phyloP scores from a whole-genome alignment of 2,888 invertebrate species.

The Andrena bicolor region DNA sequence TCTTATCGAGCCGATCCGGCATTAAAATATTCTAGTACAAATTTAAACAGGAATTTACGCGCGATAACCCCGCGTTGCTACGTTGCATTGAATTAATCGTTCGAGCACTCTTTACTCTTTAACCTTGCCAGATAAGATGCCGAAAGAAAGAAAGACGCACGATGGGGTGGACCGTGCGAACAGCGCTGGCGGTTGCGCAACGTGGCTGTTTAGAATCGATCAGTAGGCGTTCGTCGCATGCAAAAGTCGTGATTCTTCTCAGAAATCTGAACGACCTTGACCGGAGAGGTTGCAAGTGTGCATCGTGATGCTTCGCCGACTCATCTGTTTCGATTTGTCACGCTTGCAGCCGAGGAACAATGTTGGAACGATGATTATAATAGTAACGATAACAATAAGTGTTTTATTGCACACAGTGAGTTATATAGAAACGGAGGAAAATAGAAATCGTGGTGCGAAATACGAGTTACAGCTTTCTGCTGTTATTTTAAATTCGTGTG shows the following conservation, averaged over 20 bases:
- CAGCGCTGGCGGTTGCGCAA: conserved; percentile 22
- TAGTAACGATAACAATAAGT: too few relatives aligned
- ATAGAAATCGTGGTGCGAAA: too few relatives aligned
- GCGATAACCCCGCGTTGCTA: conserved; percentile 46
- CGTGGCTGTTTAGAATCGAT: conserved; percentile 39
- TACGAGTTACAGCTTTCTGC: neutral
- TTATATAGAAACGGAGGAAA: too few relatives aligned
- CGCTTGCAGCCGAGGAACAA: neutral
- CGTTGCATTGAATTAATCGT: conserved; percentile 36
- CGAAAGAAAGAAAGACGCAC: neutral
- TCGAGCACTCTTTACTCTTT: neutral
- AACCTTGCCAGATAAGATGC: neutral
- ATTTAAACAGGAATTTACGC: conserved; percentile 38
- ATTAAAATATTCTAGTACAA: conserved; percentile 51
- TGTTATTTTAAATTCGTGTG: neutral
- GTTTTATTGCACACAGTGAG: too few relatives aligned
- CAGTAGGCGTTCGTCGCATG: conserved; percentile 13
- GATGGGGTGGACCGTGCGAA: conserved; percentile 4
- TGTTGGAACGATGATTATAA: neutral
- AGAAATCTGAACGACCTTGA: conserved; percentile 48
- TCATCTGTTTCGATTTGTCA: neutral
- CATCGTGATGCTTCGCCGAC: neutral
- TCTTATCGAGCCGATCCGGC: conserved; percentile 42
- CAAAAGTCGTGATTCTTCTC: conserved; percentile 55
- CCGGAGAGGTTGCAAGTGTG: conserved; percentile 21